Conservation (phyloP, 2,797 vertebrate species). For the Scolopax bukidnonensis region DNA sequence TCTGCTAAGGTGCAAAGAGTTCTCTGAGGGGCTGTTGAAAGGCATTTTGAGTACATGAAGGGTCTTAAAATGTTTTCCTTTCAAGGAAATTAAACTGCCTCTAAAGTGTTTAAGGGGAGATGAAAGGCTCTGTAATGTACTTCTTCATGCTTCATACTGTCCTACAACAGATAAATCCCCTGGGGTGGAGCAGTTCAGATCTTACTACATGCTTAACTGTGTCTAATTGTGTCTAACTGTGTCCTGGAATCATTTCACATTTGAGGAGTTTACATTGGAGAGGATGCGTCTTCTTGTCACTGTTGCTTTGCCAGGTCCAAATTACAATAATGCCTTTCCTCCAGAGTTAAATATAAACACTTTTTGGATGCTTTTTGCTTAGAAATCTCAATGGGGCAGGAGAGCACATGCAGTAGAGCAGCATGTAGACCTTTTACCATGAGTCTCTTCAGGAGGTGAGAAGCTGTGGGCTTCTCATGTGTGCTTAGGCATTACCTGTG, state of each 20-base stretch:
- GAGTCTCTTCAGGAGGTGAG: neutral
- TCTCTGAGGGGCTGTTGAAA: neutral
- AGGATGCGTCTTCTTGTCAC: neutral
- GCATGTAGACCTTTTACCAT: neutral
- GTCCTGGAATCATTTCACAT: neutral
- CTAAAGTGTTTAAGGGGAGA: neutral
- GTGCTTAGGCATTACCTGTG: neutral
- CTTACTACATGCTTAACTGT: constrained; percentile 2
- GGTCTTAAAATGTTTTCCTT: neutral
- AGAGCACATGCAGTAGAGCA: neutral
- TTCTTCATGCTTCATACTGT: neutral
- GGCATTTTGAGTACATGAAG: neutral
- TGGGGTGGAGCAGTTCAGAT: neutral
- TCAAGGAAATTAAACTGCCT: neutral
- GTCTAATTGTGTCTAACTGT: constrained; percentile 1
- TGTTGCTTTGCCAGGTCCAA: neutral
- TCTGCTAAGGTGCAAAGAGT: neutral
- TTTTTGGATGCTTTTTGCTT: neutral
- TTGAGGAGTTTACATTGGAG: neutral
- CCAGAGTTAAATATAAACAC: constrained; percentile 20
- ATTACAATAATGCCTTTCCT: neutral
- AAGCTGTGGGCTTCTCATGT: neutral
- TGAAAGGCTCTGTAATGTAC: neutral
- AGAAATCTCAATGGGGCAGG: neutral
- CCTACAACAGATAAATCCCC: constrained; percentile 16